Base-by-base conservation (phyloP, 2,113 vertebrate genomes). In the Dolichallabes microphthalmus region DNA sequence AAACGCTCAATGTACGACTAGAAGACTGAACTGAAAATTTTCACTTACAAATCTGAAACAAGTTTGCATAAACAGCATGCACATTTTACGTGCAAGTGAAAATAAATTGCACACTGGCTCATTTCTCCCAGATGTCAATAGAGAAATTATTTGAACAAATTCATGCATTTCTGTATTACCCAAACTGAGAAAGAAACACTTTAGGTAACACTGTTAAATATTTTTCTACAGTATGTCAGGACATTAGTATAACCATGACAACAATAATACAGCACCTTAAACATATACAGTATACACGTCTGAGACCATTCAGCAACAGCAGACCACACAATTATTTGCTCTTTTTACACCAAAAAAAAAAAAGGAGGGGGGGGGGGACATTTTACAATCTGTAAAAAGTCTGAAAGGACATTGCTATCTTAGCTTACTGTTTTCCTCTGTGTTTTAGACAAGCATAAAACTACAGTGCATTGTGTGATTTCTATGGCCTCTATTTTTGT, bases 1-100 rank as follows among this genome's bases (percentile, higher is more conserved):
- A 92, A 94, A 93, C 91, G 64, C 57, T 57, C 19, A 30, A 57
- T 57, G 58, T 25, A 66, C 66, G 22, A 61, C 74, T 45, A 39
- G 10, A 74, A 55, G 58, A 17, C n/a, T 68, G 69, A 52, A 39
- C 25, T 30, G 79, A 15, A 81, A 30, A 53, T 22, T 78, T 60
- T 87, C 75, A 82, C 12, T 71, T 63, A 78, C 64, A 79, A 45
- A 84, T n/a, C 32, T 30, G 20, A 45, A 83, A 52, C 19, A 22
- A 58, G 57, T n/a, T 60, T 80, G 13, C 78, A 64, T 32, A 45
- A 58, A 22, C 45, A 69, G 52, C 30, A 79, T 74, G 75, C 71
- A 58, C 22, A 45, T 55, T n/a, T 61, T 64, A 53, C 55, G 27
- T 63, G n/a, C 27, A 77, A 77, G 27, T 53, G 2, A 77, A 83